Base-by-base conservation (phyloP, 2,888 invertebrate genomes). In the Criorhina ranunculi region DNA sequence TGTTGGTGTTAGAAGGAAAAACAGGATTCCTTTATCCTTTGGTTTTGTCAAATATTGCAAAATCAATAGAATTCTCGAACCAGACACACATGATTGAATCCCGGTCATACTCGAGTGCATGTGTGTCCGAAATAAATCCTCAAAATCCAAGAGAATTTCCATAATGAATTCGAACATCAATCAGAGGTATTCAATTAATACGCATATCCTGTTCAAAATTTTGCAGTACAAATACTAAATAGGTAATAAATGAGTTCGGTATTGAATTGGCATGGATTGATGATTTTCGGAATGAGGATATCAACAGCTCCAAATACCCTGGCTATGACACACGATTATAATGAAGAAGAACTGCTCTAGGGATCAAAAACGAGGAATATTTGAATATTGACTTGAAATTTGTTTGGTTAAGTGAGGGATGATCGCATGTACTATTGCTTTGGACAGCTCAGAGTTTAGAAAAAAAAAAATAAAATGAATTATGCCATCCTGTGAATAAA, bases 161-260 rank as follows among this genome's bases (percentile, higher is more conserved):
- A 78, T 78, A 69, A 83, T 75, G 78, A 69, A 83, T 78, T 69
- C 78, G 29, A 62, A 69, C 83, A 83, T 83, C 78, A 78, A 83
- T 78, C 78, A 78, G 78, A 69, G 64, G 49, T 42, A 73, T 83
- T 83, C 83, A 83, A 78, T 83, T 83, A 78, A 83, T 83, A 69
- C 62, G 57, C 44, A 78, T 73, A 83, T 78, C 67, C 83, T 69
- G 46, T 35, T 62, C 76, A 67, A 67, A 67, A 67, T 67, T 51
- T 67, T n/a, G n/a, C n/a, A n/a, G n/a, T n/a, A 44, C 59, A 59
- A 53, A 76, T 81, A 81, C 55, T 81, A 75, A 75, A 81, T 75
- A 69, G 75, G 57, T 81, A 67, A 77, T 77, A 77, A 67, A 77
- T 67, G 76, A 51, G 67, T 67, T 51, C 24, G 67, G 60, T 67